A percentile compares a stretch with the other conserved stretches of the same genome.
Conservation (phyloP, 1,140 invertebrate genomes). For the Arion vulgaris region DNA sequence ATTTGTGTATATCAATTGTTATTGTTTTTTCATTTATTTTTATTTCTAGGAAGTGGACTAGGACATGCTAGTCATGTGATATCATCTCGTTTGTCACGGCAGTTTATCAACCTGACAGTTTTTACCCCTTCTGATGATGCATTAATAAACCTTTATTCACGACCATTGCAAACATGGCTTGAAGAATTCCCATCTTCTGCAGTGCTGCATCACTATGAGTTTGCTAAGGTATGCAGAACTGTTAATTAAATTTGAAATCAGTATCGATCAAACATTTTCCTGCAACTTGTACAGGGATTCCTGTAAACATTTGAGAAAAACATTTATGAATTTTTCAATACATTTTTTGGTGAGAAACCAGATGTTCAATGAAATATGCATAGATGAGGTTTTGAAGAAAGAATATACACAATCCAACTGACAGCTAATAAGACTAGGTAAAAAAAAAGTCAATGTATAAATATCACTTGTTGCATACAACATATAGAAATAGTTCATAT, state of each 20-base stretch:
- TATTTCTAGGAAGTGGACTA: conserved; percentile 63
- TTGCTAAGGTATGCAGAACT: conserved; percentile 62
- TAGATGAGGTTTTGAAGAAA: no score
- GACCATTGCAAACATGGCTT: conserved; percentile 67
- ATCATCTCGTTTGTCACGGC: conserved; percentile 63
- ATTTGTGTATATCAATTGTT: no score
- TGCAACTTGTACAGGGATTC: background rate
- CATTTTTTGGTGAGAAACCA: no score
- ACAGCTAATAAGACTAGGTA: no score
- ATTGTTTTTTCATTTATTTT: no score
- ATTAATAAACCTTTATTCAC: conserved; percentile 61
- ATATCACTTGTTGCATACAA: no score
- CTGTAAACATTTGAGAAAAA: no score
- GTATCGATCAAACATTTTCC: background rate
- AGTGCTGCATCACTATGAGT: conserved; percentile 69
- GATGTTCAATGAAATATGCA: no score
- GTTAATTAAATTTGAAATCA: background rate
- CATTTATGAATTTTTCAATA: no score
- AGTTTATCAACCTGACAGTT: conserved; percentile 67
- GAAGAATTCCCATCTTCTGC: conserved; percentile 71
- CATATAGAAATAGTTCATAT: no score
- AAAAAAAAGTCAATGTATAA: no score
- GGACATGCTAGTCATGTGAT: conserved; percentile 62
- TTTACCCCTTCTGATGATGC: conserved; percentile 57
- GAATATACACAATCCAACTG: no score